phyloP scores from a whole-genome alignment of 2,888 invertebrate species.

The Eustalomyia histrio region DNA sequence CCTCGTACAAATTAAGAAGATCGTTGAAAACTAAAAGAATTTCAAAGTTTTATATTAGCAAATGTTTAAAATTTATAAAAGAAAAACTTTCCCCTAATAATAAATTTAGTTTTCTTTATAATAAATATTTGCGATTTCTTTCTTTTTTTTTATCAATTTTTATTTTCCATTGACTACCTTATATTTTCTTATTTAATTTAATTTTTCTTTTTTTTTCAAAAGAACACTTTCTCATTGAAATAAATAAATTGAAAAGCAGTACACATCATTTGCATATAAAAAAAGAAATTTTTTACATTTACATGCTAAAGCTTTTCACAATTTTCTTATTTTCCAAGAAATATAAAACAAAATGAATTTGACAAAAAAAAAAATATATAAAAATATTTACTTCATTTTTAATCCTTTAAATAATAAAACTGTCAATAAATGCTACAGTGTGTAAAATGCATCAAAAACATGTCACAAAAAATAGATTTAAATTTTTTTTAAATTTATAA shows the following conservation, averaged over 20 bases:
- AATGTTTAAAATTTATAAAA: too few relatives aligned
- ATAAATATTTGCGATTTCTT: too few relatives aligned
- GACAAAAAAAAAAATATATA: neutral
- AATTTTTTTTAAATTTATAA: too few relatives aligned
- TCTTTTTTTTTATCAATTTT: neutral
- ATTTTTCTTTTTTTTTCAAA: neutral
- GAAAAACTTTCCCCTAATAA: too few relatives aligned
- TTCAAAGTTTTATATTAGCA: too few relatives aligned
- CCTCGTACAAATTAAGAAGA: too few relatives aligned
- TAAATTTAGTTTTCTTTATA: too few relatives aligned
- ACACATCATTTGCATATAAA: neutral
- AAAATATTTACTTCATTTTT: neutral
- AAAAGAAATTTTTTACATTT: neutral
- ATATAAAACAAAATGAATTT: neutral
- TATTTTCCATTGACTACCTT: neutral
- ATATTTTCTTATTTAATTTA: neutral
- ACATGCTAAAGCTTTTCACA: neutral
- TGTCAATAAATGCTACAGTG: neutral
- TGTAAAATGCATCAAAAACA: neutral
- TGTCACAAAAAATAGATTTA: too few relatives aligned
- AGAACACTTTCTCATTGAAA: neutral
- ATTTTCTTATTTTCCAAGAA: neutral
- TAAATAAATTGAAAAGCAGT: neutral
- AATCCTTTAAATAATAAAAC: neutral
- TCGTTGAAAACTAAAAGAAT: too few relatives aligned